Evolutionary conservation across 1,140 invertebrate genomes (phyloP).

Genomic region (Holcopasites calliopsidis): DNA sequence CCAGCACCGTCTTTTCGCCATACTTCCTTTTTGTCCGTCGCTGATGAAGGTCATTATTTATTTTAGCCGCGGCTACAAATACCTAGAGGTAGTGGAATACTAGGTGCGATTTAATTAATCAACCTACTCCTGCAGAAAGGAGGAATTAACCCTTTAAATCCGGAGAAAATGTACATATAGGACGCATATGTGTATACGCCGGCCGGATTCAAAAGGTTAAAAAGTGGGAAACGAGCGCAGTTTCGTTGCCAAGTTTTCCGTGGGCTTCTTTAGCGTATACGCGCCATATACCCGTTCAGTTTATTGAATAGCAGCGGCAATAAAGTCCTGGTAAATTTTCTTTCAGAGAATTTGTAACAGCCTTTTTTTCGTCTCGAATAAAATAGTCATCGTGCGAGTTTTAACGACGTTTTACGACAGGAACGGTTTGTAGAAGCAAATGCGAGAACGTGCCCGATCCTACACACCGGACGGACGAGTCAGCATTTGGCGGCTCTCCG

Average conservation of each 20-base stretch:
- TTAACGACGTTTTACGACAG: background rate
- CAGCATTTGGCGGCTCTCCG: background rate
- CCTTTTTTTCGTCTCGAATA: background rate
- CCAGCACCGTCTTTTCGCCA: background rate
- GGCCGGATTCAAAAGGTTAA: too few relatives aligned
- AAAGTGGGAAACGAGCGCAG: background rate
- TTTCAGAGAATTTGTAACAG: background rate
- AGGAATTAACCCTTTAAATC: too few relatives aligned
- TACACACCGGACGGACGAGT: slow-evolving; percentile 1
- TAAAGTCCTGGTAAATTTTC: background rate
- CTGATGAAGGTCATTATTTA: slow-evolving; percentile 37
- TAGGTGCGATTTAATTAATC: too few relatives aligned
- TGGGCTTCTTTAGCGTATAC: background rate
- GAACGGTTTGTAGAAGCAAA: background rate
- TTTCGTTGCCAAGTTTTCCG: background rate
- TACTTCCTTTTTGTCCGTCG: slow-evolving; percentile 19
- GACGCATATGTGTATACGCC: too few relatives aligned
- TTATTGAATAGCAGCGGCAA: background rate
- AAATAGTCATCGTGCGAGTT: background rate
- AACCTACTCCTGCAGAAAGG: too few relatives aligned
- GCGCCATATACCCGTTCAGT: background rate
- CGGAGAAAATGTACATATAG: too few relatives aligned
- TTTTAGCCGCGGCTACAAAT: slow-evolving; percentile 22
- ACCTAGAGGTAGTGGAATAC: background rate
- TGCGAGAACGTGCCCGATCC: background rate